Conservation (phyloP, 1,140 invertebrate genomes). For the Diprion similis region DNA sequence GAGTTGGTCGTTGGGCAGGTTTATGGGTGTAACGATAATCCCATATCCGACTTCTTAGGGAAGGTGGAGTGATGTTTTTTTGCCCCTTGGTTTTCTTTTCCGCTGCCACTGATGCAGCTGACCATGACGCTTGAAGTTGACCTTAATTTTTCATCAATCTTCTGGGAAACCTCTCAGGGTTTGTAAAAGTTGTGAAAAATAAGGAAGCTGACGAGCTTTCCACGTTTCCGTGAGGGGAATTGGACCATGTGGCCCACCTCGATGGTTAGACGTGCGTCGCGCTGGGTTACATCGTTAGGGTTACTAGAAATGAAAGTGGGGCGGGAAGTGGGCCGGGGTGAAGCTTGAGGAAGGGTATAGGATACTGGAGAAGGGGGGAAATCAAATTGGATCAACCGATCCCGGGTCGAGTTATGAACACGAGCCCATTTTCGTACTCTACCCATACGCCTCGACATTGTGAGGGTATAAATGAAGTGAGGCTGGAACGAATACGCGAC, state of each 20-base stretch:
- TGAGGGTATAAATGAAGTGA: slow-evolving; percentile 7
- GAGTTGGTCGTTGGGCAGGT: too few relatives aligned
- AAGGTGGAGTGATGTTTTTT: too few relatives aligned
- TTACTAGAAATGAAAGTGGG: background rate
- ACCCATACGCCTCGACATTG: background rate
- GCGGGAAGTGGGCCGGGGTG: background rate
- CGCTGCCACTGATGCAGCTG: too few relatives aligned
- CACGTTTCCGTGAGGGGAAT: background rate
- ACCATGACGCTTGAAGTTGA: too few relatives aligned
- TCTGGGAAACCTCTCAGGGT: background rate
- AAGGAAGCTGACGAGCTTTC: background rate
- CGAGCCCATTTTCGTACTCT: slow-evolving; percentile 20
- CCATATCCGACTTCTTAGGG: too few relatives aligned
- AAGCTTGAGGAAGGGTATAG: background rate
- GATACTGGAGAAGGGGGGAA: slow-evolving; percentile 22
- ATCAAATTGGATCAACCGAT: slow-evolving; percentile 50
- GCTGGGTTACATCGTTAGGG: background rate
- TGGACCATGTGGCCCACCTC: background rate
- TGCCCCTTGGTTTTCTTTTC: too few relatives aligned
- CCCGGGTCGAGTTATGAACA: slow-evolving; percentile 45
- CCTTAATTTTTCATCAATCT: too few relatives aligned
- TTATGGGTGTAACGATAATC: too few relatives aligned
- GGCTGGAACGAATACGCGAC: background rate
- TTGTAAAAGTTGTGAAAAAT: background rate
- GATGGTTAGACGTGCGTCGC: background rate